These are phyloP conservation scores for Caenorhabditis tropicalis DNA, from an alignment of 1,140 invertebrate genomes.

Conservation along the genomic window DNA sequence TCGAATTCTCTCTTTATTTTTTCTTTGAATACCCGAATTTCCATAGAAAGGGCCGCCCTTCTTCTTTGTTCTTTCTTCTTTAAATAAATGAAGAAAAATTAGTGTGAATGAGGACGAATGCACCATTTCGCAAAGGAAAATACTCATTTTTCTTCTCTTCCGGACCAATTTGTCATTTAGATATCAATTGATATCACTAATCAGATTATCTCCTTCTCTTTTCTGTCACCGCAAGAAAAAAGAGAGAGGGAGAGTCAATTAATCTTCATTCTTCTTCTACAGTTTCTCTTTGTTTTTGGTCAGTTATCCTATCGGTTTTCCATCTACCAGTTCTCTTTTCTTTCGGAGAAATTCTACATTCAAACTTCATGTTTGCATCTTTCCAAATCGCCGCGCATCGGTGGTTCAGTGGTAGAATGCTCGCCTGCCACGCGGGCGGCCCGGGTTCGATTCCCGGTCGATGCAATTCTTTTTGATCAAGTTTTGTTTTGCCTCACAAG, in stretches of 20 bases:
- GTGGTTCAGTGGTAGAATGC: constrained; percentile 91
- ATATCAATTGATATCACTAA: constrained; percentile 3
- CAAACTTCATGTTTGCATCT: not conserved
- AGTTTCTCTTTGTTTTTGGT: not conserved
- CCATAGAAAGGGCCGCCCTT: not conserved
- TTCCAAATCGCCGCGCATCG: constrained; percentile 73
- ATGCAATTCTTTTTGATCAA: constrained; percentile 58
- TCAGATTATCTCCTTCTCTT: constrained; percentile 6
- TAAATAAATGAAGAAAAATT: constrained; percentile 22
- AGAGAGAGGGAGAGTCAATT: not conserved
- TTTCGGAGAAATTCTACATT: not conserved
- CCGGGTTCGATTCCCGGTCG: constrained; percentile 86
- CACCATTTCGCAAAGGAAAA: not conserved
- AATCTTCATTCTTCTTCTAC: constrained; percentile 6
- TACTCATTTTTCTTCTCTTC: not conserved
- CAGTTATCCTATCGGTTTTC: not conserved
- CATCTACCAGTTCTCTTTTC: not conserved
- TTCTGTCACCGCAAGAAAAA: not conserved
- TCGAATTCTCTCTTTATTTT: not conserved
- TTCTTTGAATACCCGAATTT: not conserved
- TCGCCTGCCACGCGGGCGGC: constrained; percentile 89
- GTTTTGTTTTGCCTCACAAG: not conserved
- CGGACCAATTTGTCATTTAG: not conserved
- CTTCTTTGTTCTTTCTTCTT: constrained; percentile 25
- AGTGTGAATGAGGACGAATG: not conserved